Evolutionary conservation across 2,888 invertebrate species (phyloP), one percentile per base, ranked within the genome.

Genomic region (Epirrhoe tristata): DNA sequence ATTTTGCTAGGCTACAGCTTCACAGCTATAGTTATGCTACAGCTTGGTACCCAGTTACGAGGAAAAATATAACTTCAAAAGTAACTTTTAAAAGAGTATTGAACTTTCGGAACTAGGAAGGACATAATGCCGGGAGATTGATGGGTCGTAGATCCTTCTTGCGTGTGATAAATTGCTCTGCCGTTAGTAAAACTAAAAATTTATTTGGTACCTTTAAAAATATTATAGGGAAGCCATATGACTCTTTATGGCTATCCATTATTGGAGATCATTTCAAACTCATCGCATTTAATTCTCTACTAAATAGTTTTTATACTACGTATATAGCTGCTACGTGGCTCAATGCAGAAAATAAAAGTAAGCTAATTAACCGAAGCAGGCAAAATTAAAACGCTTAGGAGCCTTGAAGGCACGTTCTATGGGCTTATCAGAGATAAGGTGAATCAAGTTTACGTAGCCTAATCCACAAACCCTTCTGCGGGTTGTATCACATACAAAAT

Each of bases 31-130:
- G 2, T 10, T 36, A 10, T n/a, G n/a, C 24, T 24, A 24, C 24
- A 24, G 24, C 24, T 24, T 24, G 3, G 1, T 2, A 24, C 24
- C 24, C 24, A 10, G 46, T 46, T 46, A 46, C 14, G 14, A 46
- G 10, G 36, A 36, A 14, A 14, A 46, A 14, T 46, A 46, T 4
- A 46, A 46, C 14, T 46, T n/a, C 46, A n/a, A 6, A 0, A n/a
- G 46, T 51, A 31, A 57, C 16, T 57, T 63, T 36, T 39, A 17
- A 51, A 56, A 56, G 34, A 39, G 36, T 16, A 62, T 61, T 12
- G 16, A 61, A 32, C 54, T 61, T 61, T 16, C n/a, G 10, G 32
- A 61, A n/a, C n/a, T 31, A 53, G 53, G 12, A 54, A 34, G 32
- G 14, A 36, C 31, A 10, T 5, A 17, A 52, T 52, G 17, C 17